Percentiles rank a stretch among this genome's conserved stretches.
phyloP scores from a whole-genome alignment of 1,140 invertebrate species.

The Phortica variegata region DNA sequence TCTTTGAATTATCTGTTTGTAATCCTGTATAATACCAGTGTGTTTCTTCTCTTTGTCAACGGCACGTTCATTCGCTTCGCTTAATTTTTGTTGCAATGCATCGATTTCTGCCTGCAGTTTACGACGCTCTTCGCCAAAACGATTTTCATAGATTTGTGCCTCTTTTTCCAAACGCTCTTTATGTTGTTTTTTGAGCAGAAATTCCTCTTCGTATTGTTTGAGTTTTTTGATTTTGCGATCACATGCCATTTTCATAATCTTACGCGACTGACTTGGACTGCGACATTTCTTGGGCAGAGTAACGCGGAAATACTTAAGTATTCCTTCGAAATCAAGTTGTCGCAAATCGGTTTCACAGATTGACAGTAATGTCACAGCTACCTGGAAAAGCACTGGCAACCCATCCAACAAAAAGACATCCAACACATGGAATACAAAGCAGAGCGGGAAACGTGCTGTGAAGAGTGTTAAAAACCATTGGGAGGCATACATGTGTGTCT shows the following conservation, averaged over 20 bases:
- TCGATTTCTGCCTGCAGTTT: slow-evolving; percentile 75
- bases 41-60: slow-evolving; percentile 73
- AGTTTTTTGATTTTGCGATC: slow-evolving; percentile 91
- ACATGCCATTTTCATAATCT: slow-evolving; percentile 87
- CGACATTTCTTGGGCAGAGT: slow-evolving; percentile 95
- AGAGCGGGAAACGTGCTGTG: slow-evolving; percentile 96
- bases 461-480: slow-evolving; percentile 99
- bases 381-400: slow-evolving; percentile 92
- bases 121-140: slow-evolving; percentile 75
- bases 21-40: slow-evolving; percentile 81
- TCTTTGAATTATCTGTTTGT: slow-evolving; percentile 89
- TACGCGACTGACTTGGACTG: slow-evolving; percentile 82
- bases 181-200: slow-evolving; percentile 76
- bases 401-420: slow-evolving; percentile 95
- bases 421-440: slow-evolving; percentile 95
- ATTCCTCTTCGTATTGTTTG: slow-evolving; percentile 96
- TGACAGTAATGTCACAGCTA: slow-evolving; percentile 89
- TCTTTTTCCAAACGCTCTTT: slow-evolving; percentile 74
- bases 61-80: slow-evolving; percentile 70
- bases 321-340: slow-evolving; percentile 93
- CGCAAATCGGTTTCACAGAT: slow-evolving; percentile 93
- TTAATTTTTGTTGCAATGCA: slow-evolving; percentile 81
- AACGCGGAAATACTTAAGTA: slow-evolving; percentile 93
- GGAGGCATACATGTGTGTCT: slow-evolving; percentile 98
- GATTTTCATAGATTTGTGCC: slow-evolving; percentile 59